Evolutionary conservation across 2,797 vertebrate species (phyloP).

Genomic region (Pseudomugil tenellus): DNA sequence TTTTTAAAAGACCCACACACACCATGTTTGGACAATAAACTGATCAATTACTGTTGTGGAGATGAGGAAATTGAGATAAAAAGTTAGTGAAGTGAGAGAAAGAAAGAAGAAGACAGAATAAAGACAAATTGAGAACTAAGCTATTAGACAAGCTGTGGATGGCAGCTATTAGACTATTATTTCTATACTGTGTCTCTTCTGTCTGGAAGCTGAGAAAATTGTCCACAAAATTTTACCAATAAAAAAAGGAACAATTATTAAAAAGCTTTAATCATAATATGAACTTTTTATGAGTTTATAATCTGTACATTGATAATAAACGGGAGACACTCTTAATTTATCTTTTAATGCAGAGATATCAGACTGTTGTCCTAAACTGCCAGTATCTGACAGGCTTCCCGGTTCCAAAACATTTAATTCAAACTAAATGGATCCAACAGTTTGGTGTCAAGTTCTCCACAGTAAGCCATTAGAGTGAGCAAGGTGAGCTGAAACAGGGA

Average conservation of each 20-base stretch:
- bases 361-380: background rate
- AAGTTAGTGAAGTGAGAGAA: background rate
- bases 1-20: background rate
- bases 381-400: background rate
- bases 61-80: background rate
- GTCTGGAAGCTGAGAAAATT: background rate
- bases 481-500: no score
- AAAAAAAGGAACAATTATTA: background rate
- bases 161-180: background rate
- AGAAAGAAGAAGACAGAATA: background rate
- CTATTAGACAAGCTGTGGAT: background rate
- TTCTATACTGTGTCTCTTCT: conserved; percentile 2
- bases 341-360: background rate
- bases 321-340: no score
- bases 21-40: background rate
- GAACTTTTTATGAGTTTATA: background rate
- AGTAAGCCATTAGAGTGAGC: no score
- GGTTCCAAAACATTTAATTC: no score
- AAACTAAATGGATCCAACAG: no score
- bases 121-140: background rate
- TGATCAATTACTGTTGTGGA: background rate
- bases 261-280: background rate
- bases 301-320: no score
- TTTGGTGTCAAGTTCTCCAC: no score
- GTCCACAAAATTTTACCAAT: background rate